Evolutionary conservation across 2,888 invertebrate genomes (phyloP), one percentile per base, ranked within the genome.

Genomic region (Drosophila melanosoma): DNA sequence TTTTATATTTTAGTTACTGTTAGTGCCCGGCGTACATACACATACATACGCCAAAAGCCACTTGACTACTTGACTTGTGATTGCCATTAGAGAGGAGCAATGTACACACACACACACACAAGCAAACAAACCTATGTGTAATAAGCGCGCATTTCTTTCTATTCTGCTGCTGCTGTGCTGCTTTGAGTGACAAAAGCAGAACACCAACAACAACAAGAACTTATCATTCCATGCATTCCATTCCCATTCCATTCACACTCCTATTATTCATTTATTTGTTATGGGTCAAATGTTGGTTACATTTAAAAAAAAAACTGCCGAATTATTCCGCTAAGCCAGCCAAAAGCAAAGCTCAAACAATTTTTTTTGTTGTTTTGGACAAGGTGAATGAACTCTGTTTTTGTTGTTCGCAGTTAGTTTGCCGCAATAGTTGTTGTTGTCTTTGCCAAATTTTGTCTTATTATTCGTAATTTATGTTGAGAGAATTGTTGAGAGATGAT

Each of bases 311-410:
- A 54, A 38, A 20, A 52, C 79, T 56, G 72, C 68, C 53, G 17
- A 57, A 78, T 29, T 29, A 78, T 58, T 66, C 62, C 65, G 62
- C 61, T 63, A 71, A 59, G 65, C 48, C 40, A 61, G 57, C 67
- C 69, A 40, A 56, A 78, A 71, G 54, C 69, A 80, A 74, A 74
- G 66, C 76, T 66, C 59, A 69, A 56, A 45, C 57, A 33, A 59
- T 6, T 38, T 38, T 20, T 35, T 66, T 42, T 60, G 57, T 57
- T 42, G 26, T 56, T 74, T 60, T 69, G 52, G 35, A 33, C 45
- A 82, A 88, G 90, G 91, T 91, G 79, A 91, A 91, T 86, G 90
- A 90, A 91, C 91, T 70, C 80, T 8, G 45, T 23, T 45, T 81
- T 83, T 68, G 71, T 71, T 79, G 57, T 45, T 56, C 61, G 45